Base-by-base conservation (phyloP, 2,113 vertebrate genomes). In the Crotalus viridis region DNA sequence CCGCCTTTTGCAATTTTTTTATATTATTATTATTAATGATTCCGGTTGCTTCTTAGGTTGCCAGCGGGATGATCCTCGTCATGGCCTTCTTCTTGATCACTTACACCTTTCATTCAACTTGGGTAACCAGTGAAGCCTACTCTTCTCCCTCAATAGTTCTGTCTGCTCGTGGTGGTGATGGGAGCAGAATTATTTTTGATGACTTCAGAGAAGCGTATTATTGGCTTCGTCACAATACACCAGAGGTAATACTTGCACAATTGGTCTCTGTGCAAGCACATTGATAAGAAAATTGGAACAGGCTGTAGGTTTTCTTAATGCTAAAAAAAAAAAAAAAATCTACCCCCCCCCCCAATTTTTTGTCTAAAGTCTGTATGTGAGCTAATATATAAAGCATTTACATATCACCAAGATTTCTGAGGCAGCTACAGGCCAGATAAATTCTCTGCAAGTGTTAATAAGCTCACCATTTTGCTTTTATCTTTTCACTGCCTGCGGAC, bases 11-110 rank as follows among this genome's bases (percentile, higher is more conserved):
- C 39, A 39, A 39, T 39, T 39, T 39, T 39, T 39, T 39, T 39
- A 39, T 39, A 4, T 46, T 46, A 46, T 46, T 46, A 48, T 48
- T 46, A 46, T 88, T 17, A 19, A 89, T 26, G 54, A 1, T 0
- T 0, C 0, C 21, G 64, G 9, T 94, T 94, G 48, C 69, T 93
- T 10, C 26, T 0, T 93, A 99, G 99, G 99, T 99, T 95, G 99
- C 99, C 94, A 99, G 99, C n/a, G 99, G 99, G 61, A 99, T 99
- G 99, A 99, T 99, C 95, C 93, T 99, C 95, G 99, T 99, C 94
- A 99, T 99, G 99, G 98, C 99, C 0, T 99, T 99, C 96, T 99
- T 99, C 97, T 98, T 99, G 48, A 99, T 99, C 95, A 99, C 99
- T 0, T 99, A 99, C 95, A 99, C 99, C 55, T 99, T 99, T 96